A percentile compares a stretch with the other conserved stretches of the same genome.
Evolutionary conservation across 2,888 invertebrate species (phyloP).

Genomic region (Thecophora atra): DNA sequence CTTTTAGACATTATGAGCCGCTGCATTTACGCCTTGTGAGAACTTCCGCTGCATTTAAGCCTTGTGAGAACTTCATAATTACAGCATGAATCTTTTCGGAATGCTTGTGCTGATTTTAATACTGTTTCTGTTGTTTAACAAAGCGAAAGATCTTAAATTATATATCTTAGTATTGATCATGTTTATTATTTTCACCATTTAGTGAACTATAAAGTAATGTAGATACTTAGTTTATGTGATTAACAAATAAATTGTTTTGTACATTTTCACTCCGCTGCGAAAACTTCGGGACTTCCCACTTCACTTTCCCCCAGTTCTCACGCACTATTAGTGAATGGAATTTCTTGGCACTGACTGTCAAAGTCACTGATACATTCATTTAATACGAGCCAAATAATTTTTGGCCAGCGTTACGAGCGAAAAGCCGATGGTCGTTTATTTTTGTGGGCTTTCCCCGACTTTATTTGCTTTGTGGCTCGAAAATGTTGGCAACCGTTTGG

Average conservation of each 20-base stretch:
- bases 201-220: no score
- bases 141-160: no score
- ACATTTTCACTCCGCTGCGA: no score
- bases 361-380: slow-evolving; percentile 27
- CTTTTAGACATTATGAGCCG: no score
- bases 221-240: slow-evolving; percentile 6
- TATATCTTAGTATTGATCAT: no score
- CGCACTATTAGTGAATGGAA: slow-evolving; percentile 36
- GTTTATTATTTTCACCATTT: no score
- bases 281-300: not conserved
- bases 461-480: slow-evolving; percentile 10
- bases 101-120: no score
- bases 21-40: no score
- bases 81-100: no score
- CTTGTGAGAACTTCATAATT: no score
- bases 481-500: slow-evolving; percentile 37
- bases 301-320: not conserved
- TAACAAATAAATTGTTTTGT: slow-evolving; percentile 12
- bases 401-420: slow-evolving; percentile 12
- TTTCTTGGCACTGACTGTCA: slow-evolving; percentile 44
- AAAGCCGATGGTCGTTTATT: slow-evolving; percentile 13
- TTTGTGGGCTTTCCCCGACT: slow-evolving; percentile 20
- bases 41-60: no score
- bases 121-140: no score
- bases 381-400: slow-evolving; percentile 34